phyloP scores from a whole-genome alignment of 2,113 vertebrate genomes.

The Myotis lucifugus region DNA sequence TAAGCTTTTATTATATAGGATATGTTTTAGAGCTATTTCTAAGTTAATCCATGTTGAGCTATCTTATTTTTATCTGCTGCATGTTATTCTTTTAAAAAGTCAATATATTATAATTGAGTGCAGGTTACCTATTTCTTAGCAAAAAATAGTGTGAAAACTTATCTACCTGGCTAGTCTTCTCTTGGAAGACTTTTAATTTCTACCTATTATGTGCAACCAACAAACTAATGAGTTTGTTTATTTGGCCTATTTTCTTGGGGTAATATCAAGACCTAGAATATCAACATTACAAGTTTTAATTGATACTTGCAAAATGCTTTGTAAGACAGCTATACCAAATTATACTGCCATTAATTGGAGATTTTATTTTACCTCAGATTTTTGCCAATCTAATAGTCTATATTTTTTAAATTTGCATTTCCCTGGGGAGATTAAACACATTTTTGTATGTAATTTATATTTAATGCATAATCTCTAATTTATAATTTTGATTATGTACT shows the following conservation, averaged over 20 bases:
- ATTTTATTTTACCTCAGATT: constrained; percentile 1
- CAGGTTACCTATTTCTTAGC: too few relatives aligned
- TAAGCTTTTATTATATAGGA: too few relatives aligned
- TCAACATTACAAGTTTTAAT: not conserved
- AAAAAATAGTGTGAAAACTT: too few relatives aligned
- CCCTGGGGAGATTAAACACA: not conserved
- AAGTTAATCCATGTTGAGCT: not conserved
- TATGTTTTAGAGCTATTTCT: not conserved
- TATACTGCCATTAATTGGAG: not conserved
- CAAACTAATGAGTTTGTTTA: not conserved
- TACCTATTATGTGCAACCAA: not conserved
- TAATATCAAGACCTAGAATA: not conserved
- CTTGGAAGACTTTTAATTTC: constrained; percentile 21
- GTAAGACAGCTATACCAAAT: not conserved
- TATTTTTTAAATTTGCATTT: not conserved
- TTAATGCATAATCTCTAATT: not conserved
- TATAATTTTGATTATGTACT: not conserved
- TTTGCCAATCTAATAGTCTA: not conserved
- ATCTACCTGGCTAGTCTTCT: not conserved
- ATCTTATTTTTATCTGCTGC: not conserved
- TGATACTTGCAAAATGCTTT: not conserved
- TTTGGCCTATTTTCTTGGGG: not conserved
- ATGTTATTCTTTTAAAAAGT: not conserved
- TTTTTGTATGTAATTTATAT: not conserved
- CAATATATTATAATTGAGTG: not conserved